Conservation (phyloP, 2,113 vertebrate genomes). For the Capreolus pygargus region DNA sequence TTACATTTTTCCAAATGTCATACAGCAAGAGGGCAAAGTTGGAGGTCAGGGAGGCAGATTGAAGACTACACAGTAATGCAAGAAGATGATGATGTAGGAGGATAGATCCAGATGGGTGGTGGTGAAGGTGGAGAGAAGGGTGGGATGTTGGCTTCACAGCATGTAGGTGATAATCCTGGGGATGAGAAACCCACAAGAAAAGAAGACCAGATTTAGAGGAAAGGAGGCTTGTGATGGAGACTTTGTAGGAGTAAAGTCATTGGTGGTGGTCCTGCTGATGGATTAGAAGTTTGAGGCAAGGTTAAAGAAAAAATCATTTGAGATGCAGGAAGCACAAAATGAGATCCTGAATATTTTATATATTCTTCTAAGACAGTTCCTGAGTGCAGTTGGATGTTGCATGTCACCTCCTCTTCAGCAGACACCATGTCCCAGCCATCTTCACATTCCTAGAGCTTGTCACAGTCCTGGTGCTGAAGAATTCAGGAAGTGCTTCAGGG, state of each 20-base stretch:
- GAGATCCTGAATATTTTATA: background rate
- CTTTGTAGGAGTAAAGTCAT: background rate
- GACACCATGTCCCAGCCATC: background rate
- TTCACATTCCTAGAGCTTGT: background rate
- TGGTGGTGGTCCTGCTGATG: background rate
- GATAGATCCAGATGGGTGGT: background rate
- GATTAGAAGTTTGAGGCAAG: background rate
- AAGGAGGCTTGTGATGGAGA: background rate
- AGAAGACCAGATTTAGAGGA: background rate
- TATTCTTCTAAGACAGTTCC: background rate
- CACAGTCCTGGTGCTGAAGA: background rate
- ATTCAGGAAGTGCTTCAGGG: background rate
- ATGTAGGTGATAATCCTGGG: background rate
- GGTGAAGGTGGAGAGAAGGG: fast-evolving
- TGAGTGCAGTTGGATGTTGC: background rate
- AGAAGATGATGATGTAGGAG: no score
- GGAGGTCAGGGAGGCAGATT: background rate
- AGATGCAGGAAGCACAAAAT: background rate
- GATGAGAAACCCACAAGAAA: background rate
- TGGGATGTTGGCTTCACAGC: background rate
- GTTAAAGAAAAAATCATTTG: background rate
- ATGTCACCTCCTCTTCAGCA: background rate
- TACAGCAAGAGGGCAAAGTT: background rate
- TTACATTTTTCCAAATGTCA: background rate
- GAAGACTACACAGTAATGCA: background rate